Conservation (phyloP, 2,888 invertebrate genomes). For the Elmis aenea region DNA sequence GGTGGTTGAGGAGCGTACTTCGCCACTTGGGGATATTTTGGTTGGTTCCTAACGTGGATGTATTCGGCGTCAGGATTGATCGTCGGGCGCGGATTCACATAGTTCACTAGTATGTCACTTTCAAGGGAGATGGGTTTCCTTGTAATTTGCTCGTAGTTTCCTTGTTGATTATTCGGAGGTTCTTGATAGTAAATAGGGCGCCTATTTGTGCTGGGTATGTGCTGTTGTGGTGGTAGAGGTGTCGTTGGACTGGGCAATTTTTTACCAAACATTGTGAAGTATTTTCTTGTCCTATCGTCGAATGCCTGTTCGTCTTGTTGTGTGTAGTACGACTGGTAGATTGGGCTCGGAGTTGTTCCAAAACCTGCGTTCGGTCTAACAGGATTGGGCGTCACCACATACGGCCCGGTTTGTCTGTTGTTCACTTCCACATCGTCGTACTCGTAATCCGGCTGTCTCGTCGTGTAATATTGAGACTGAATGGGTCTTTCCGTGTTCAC, state of each 20-base stretch:
- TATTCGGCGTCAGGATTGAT: constrained; percentile 58
- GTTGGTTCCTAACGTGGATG: constrained; percentile 38
- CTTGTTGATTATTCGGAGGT: not conserved
- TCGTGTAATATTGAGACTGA: constrained; percentile 50
- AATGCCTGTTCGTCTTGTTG: constrained; percentile 65
- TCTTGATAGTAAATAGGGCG: not conserved
- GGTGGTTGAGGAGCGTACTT: constrained; percentile 24
- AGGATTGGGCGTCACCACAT: constrained; percentile 20
- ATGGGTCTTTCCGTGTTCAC: constrained; percentile 49
- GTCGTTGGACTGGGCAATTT: constrained; percentile 55
- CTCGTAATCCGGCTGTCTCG: constrained; percentile 46
- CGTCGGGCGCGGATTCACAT: constrained; percentile 53
- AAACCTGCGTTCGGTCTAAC: constrained; percentile 39
- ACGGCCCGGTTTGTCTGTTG: constrained; percentile 35
- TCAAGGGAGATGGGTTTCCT: constrained; percentile 50
- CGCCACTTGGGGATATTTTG: constrained; percentile 26
- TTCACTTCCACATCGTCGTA: too few species aligned
- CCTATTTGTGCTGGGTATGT: not conserved
- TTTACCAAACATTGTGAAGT: constrained; percentile 69
- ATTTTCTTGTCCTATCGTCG: constrained; percentile 70
- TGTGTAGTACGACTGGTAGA: constrained; percentile 58
- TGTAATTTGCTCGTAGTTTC: not conserved
- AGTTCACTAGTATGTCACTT: constrained; percentile 68
- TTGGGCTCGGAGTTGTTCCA: constrained; percentile 49
- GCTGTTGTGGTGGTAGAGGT: constrained; percentile 28